Conservation (phyloP, 2,888 invertebrate genomes). For the Thumatha senex region DNA sequence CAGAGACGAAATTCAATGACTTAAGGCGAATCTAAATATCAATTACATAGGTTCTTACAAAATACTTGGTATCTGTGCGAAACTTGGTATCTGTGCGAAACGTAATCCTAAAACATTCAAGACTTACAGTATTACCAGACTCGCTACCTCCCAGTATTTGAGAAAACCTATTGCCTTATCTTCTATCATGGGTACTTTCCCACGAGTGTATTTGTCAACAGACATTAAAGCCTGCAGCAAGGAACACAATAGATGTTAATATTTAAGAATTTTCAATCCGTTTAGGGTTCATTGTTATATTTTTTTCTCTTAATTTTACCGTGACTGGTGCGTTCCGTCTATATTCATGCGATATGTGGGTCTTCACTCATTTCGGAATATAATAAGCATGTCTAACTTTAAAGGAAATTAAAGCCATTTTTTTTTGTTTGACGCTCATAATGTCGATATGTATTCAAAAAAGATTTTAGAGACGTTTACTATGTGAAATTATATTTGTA, state of each 20-base stretch:
- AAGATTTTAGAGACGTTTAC: background rate
- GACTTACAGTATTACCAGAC: no score
- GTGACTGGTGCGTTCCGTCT: slow-evolving; percentile 52
- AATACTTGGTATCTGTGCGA: no score
- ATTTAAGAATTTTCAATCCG: slow-evolving; percentile 28
- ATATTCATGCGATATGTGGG: slow-evolving; percentile 43
- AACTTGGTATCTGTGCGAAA: no score
- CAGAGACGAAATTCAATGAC: no score
- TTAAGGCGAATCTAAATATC: no score
- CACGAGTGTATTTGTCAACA: background rate
- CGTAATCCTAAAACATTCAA: no score
- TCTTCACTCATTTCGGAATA: slow-evolving; percentile 72
- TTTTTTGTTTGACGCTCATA: background rate
- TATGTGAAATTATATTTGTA: background rate
- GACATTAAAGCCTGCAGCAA: slow-evolving; percentile 22
- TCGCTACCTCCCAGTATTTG: no score
- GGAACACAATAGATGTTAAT: slow-evolving; percentile 42
- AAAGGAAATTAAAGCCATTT: background rate
- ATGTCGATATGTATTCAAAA: background rate
- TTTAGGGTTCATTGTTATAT: slow-evolving; percentile 2
- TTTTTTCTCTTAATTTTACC: slow-evolving; percentile 5
- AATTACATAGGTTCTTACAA: no score
- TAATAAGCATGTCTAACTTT: background rate
- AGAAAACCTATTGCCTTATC: no score
- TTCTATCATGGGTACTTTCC: background rate